Evolutionary conservation across 2,113 vertebrate species (phyloP), one percentile per base, ranked within the genome.

Genomic region (Osmerus eperlanus): DNA sequence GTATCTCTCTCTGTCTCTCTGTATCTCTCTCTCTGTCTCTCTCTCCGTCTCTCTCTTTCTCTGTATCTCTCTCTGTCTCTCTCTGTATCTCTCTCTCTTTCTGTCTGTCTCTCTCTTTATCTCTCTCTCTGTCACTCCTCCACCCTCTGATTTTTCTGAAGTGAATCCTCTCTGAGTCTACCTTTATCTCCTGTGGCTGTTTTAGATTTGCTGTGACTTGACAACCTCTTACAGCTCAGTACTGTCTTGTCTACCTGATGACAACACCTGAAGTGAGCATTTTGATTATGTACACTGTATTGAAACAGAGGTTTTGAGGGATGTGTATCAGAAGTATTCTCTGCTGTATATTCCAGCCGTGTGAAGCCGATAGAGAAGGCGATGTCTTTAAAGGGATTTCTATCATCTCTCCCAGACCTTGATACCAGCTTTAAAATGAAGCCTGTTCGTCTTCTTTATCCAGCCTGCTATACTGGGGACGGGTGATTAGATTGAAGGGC

Each of bases 401-500:
- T 72, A 84, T 87, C 88, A 73, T 75, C 72, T 72, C 65, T 19
- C 76, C 72, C 74, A 77, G 71, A 81, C 73, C 73, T 80, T 69
- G 79, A 84, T 77, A 71, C 78, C 68, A 61, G 81, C 71, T 70
- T 78, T 71, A 78, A 80, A 76, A 72, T 55, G 55, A 65, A 70
- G 70, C 73, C 75, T 41, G 71, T 66, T 69, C 0, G 19, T 80
- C 78, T 70, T 75, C 80, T 86, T 64, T 54, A 86, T 87, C 73
- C 68, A 6, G 51, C 36, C 75, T 60, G 71, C 18, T 56, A 51
- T 67, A 36, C 55, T 61, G 41, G 19, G 77, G 83, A 86, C 80
- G 75, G 75, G 77, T 83, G 88, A 88, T 85, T 78, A 84, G 79
- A 87, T 83, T 79, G 78, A 79, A 82, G 75, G 75, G 78, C 54